Evolutionary conservation across 2,888 invertebrate genomes (phyloP), one percentile per base, ranked within the genome.

Genomic region (Biston betularia): DNA sequence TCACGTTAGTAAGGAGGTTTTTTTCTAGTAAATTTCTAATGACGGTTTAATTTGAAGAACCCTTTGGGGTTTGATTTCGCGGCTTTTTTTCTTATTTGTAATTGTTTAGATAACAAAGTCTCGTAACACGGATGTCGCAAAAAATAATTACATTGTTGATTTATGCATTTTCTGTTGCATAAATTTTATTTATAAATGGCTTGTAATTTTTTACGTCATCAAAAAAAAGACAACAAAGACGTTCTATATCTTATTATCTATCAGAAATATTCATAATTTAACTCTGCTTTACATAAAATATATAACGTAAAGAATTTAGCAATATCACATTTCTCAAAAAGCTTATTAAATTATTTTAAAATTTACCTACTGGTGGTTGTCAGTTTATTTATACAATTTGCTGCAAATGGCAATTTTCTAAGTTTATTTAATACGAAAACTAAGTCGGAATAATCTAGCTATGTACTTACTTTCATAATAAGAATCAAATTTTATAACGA

Each of bases 11-110:
- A 75, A 68, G 8, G 60, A 64, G 62, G 24, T 24, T 74, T 81
- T 84, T 85, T 89, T 89, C 86, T 82, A 74, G 79, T 79, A 90
- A 88, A 86, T 87, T 88, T 92, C 84, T 92, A 93, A 93, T 89
- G 92, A 90, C 82, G 88, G 83, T 93, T 93, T 93, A 93, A 93
- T 93, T 93, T 93, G 93, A 89, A 93, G 92, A 89, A 86, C 89
- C 84, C 93, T 93, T 89, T 92, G 92, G 93, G 93, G 93, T 93
- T 93, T 93, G 92, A 90, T 90, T 91, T 85, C 80, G 73, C 72
- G 79, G 74, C 83, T 89, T 92, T 91, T 24, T 87, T 82, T 69
- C 61, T 44, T 57, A 76, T 74, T 77, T 75, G 58, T 53, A 75
- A 83, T 90, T 93, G 92, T 93, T 93, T 93, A 83, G 85, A 90